Base-by-base conservation (phyloP, 2,797 vertebrate species). In the Chiroxiphia lanceolata region DNA sequence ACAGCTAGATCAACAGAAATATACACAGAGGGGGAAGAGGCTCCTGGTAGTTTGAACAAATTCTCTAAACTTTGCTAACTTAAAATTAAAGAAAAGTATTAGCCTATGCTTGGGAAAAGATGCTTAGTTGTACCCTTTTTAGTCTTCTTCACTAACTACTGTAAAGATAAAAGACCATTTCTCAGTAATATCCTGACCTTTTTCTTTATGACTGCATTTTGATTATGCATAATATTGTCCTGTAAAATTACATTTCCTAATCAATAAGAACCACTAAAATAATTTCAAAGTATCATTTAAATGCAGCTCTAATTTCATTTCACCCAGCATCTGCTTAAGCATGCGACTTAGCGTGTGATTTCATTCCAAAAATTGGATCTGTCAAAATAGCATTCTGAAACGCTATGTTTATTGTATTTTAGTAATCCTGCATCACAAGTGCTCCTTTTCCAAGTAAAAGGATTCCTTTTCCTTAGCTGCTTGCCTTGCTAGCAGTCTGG, bases 191-290 rank as follows among this genome's bases (percentile, higher is more conserved):
- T 33, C 50, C 36, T 88, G 63, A 45, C 40, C 29, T 72, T 94
- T 91, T 51, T 59, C 57, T 89, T 84, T 89, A 67, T 74, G 71
- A 83, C 63, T 64, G 29, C 27, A n/a, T 94, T 94, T 93, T 83
- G 79, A 93, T 92, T 92, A 85, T 25, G 47, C 22, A 34, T 71
- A 83, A 83, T 85, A 89, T 92, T 93, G 34, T 54, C 54, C 22
- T 69, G 40, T 59, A 60, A 96, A 93, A 94, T 78, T 83, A 38
- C 54, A 86, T 86, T 78, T 94, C 34, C 33, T 86, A 90, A 96
- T 90, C 84, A 91, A 92, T 71, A 92, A 78, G 42, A 91, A 61
- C 50, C 21, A 87, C 82, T 61, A 80, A 85, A 89, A 87, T 83
- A 93, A 81, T 89, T 94, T 88, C 57, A 81, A 81, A 94, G 42